Conservation (phyloP, 2,888 invertebrate species). For the Tetranychus truncatus region DNA sequence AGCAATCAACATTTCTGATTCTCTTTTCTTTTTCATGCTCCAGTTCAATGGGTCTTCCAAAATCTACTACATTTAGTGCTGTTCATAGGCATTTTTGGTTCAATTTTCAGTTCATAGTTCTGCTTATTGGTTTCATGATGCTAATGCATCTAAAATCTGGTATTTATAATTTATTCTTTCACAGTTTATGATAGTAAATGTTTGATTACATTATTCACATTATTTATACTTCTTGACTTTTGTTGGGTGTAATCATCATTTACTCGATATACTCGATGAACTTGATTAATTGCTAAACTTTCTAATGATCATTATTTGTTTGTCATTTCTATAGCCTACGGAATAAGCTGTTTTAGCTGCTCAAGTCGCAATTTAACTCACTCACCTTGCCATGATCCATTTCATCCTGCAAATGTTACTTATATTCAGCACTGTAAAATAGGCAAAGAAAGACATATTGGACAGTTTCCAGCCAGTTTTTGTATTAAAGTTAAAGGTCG, state of each 20-base stretch:
- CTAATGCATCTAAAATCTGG: too few species aligned
- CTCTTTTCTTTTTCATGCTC: background rate
- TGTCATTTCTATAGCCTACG: background rate
- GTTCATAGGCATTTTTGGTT: background rate
- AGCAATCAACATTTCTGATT: background rate
- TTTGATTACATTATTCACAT: too few species aligned
- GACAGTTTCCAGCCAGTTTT: slow-evolving; percentile 39
- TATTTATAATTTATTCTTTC: too few species aligned
- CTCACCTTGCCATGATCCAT: slow-evolving; percentile 26
- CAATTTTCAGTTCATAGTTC: background rate
- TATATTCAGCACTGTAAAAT: slow-evolving; percentile 37
- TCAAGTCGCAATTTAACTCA: slow-evolving; percentile 7
- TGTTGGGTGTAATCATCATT: too few species aligned
- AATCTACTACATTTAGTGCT: background rate
- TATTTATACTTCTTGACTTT: too few species aligned
- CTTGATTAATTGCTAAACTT: too few species aligned
- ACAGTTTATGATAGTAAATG: too few species aligned
- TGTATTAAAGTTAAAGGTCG: slow-evolving; percentile 40
- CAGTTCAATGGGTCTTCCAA: background rate
- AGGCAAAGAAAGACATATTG: slow-evolving; percentile 36
- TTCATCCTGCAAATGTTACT: slow-evolving; percentile 35
- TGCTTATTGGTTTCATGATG: too few species aligned
- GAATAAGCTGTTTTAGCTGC: slow-evolving; percentile 8
- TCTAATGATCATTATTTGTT: too few species aligned
- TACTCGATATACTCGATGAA: too few species aligned